A percentile compares a stretch with the other conserved stretches of the same genome.
These are phyloP conservation scores for Marasmarcha lunaedactyla DNA, from an alignment of 2,888 invertebrate genomes.

Conservation along the genomic window DNA sequence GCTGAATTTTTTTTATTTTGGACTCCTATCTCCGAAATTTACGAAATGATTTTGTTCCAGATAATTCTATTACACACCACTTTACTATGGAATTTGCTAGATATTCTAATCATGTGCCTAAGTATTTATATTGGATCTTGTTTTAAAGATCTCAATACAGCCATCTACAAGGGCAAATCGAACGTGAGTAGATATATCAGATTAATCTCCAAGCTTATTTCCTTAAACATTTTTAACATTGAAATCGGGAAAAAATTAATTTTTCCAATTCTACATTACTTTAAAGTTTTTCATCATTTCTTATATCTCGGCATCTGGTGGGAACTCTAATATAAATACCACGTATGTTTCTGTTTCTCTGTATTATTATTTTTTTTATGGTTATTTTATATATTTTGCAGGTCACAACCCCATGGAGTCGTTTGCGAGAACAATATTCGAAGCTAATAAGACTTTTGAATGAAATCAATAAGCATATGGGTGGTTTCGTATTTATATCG, in stretches of 20 bases:
- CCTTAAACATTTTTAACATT: too few species aligned
- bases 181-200: conserved; percentile 22
- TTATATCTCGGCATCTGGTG: too few species aligned
- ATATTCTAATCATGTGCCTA: conserved; percentile 22
- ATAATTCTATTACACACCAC: conserved; percentile 19
- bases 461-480: conserved; percentile 22
- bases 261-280: too few species aligned
- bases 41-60: conserved; percentile 20
- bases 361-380: too few species aligned
- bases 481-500: conserved; percentile 27
- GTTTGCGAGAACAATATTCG: conserved; percentile 23
- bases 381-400: conserved; percentile 16
- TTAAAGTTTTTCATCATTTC: too few species aligned
- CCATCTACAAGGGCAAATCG: conserved; percentile 16
- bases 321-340: too few species aligned
- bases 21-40: too few species aligned
- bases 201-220: too few species aligned
- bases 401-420: conserved; percentile 25
- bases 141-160: conserved; percentile 19
- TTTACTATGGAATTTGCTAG: conserved; percentile 22
- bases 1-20: too few species aligned
- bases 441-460: conserved; percentile 22
- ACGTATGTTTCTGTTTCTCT: too few species aligned
- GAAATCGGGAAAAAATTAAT: too few species aligned
- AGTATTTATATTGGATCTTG: conserved; percentile 25